A percentile compares a stretch with the other conserved stretches of the same genome.
phyloP scores from a whole-genome alignment of 2,113 vertebrate genomes.

The Leucosticte australis region DNA sequence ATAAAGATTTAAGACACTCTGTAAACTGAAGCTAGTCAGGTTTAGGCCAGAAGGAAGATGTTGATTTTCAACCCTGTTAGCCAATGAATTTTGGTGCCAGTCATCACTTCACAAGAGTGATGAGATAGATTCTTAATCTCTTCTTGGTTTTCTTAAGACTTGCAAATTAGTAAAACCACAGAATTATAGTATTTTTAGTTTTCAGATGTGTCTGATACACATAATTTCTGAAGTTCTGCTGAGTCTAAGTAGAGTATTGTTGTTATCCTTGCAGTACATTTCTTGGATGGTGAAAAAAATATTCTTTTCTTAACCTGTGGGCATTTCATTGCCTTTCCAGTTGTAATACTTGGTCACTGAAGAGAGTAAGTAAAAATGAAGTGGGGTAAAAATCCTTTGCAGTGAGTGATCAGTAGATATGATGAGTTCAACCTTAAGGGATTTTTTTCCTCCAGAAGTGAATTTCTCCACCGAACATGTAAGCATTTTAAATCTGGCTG shows the following conservation, averaged over 20 bases:
- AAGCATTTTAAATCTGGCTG: background rate
- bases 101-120: background rate
- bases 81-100: background rate
- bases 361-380: background rate
- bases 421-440: background rate
- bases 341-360: background rate
- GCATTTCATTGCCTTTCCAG: background rate
- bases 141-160: background rate
- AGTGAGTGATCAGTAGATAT: background rate
- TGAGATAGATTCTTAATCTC: background rate
- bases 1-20: background rate
- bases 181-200: background rate
- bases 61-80: background rate
- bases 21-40: background rate
- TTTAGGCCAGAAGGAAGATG: background rate
- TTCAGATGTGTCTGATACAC: background rate
- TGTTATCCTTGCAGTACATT: background rate
- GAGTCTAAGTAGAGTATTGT: background rate
- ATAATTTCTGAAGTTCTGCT: background rate
- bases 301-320: rapidly evolving
- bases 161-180: background rate
- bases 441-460: background rate
- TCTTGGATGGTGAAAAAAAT: background rate
- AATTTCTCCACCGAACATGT: background rate
- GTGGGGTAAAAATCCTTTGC: background rate